These are phyloP conservation scores for Corythucha ciliata DNA, from an alignment of 2,888 invertebrate species.

Conservation along the genomic window DNA sequence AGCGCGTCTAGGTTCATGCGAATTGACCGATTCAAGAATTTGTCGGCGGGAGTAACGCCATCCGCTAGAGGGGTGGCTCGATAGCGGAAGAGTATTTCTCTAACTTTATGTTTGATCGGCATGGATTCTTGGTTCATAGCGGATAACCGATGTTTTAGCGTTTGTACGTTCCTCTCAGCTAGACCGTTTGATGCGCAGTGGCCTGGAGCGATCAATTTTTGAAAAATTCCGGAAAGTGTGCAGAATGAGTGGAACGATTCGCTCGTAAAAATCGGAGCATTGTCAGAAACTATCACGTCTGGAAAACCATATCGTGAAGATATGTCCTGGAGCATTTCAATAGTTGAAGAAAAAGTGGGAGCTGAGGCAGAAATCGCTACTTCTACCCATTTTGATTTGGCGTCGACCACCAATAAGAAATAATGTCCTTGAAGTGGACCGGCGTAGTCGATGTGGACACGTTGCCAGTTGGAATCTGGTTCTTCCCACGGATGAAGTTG, in stretches of 20 bases:
- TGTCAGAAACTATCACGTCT: conserved; percentile 26
- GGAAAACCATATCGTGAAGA: conserved; percentile 24
- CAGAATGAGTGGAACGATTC: conserved; percentile 24
- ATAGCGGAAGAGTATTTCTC: no score
- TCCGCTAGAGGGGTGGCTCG: no score
- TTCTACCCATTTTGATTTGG: conserved; percentile 36
- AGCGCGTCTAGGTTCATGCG: no score
- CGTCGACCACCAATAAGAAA: conserved; percentile 34
- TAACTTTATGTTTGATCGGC: no score
- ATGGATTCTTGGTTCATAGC: no score
- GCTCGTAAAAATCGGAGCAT: conserved; percentile 28
- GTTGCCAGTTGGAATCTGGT: not conserved
- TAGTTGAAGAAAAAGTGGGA: conserved; percentile 22
- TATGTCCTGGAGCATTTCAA: conserved; percentile 22
- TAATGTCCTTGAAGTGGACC: conserved; percentile 8
- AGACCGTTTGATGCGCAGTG: no score
- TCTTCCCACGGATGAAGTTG: conserved; percentile 13
- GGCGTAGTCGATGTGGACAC: conserved; percentile 13
- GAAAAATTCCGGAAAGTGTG: conserved; percentile 13
- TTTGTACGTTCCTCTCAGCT: conserved; percentile 29
- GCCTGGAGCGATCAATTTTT: conserved; percentile 26
- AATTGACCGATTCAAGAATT: no score
- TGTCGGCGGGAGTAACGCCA: no score
- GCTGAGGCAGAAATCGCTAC: not conserved
- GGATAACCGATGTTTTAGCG: no score